Base-by-base conservation (phyloP, 2,113 vertebrate species). In the Oenanthe melanoleuca region DNA sequence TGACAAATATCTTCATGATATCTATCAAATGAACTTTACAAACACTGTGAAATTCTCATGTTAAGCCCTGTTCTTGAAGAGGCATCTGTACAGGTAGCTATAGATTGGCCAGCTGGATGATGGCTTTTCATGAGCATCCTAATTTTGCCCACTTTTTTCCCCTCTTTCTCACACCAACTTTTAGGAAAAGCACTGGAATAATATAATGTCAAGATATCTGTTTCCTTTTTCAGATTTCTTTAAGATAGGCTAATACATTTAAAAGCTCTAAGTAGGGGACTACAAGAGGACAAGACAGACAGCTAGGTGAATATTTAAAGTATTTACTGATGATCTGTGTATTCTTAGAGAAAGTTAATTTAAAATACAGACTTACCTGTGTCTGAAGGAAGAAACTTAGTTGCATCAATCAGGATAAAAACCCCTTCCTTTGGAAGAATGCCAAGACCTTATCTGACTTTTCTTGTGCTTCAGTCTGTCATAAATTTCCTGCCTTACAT, bases 21-120 rank as follows among this genome's bases (percentile, higher is more conserved):
- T 52, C 14, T 52, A 16, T 52, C 50, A 74, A 63, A 50, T 2
- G 37, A 57, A 31, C 33, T 77, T 65, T 8, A 14, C 1, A 7
- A 2, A 63, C 40, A 42, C 0, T 1, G 1, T 34, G 3, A 65
- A 64, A 21, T 80, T 88, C 15, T 80, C 16, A 11, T 53, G 49
- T 57, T 64, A 72, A 72, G 37, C 9, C 15, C 9, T 8, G 1
- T 45, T 86, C 55, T 42, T 91, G 47, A 74, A 55, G 31, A 67
- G 57, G 24, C 34, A 78, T 5, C 18, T 50, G 24, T 44, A 11
- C 11, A 40, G 37, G 59, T 42, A 57, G 40, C 44, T 83, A 2
- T 5, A 42, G 16, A 9, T 73, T 23, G 3, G 9, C 21, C 44
- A 37, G 2, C 0, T 52, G 47, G 20, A 9, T 91, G 38, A 11